These are phyloP conservation scores for Camptogramma bilineatum DNA, from an alignment of 2,888 invertebrate genomes.

Conservation along the genomic window DNA sequence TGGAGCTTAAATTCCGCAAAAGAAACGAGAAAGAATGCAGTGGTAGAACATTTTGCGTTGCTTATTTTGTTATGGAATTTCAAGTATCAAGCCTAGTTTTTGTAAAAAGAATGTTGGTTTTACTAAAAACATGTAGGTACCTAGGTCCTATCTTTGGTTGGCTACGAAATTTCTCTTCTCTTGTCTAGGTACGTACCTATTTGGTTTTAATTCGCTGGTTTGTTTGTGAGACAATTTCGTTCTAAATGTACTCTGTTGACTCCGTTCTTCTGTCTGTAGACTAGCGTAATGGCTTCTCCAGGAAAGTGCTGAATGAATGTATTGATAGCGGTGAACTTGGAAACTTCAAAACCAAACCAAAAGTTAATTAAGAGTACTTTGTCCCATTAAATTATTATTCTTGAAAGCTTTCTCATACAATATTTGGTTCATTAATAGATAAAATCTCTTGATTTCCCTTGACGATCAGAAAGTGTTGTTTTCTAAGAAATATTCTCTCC, in stretches of 20 bases:
- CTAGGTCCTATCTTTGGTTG: neutral
- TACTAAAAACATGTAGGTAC: no score
- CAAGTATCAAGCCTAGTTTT: neutral
- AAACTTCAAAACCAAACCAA: slow-evolving; percentile 6
- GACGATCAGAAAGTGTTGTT: slow-evolving; percentile 11
- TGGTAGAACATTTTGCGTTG: slow-evolving; percentile 7
- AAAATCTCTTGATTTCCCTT: slow-evolving; percentile 19
- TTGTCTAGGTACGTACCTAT: neutral
- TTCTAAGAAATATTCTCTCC: slow-evolving; percentile 7
- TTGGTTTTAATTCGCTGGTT: neutral
- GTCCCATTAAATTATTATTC: neutral
- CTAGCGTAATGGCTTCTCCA: slow-evolving; percentile 8
- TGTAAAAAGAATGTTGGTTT: slow-evolving; percentile 1
- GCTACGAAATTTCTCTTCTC: neutral
- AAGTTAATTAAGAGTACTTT: neutral
- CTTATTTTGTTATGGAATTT: slow-evolving; percentile 11
- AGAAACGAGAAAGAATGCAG: slow-evolving; percentile 13
- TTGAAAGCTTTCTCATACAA: slow-evolving; percentile 6
- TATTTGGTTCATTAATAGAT: slow-evolving; percentile 1
- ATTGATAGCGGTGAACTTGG: slow-evolving; percentile 17
- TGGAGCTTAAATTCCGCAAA: slow-evolving; percentile 31
- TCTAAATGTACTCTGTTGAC: slow-evolving; percentile 2
- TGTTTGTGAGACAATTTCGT: slow-evolving; percentile 1
- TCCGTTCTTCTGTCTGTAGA: slow-evolving; percentile 3
- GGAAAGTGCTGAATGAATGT: slow-evolving; percentile 26